Evolutionary conservation across 2,888 invertebrate species (phyloP).

Genomic region (Abrostola tripartita): DNA sequence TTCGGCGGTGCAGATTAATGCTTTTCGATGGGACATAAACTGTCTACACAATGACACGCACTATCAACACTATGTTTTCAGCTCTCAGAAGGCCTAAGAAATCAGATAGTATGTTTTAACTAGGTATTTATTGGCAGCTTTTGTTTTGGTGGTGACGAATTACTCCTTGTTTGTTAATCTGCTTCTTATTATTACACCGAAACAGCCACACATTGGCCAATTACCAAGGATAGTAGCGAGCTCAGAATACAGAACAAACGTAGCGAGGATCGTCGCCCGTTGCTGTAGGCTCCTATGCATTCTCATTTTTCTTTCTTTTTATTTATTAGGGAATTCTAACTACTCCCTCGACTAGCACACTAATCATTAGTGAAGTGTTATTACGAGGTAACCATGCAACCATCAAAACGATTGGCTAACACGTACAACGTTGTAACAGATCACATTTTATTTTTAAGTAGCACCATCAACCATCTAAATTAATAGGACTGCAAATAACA

Average conservation of each 20-base stretch:
- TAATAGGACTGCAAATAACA: neutral
- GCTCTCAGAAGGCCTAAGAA: neutral
- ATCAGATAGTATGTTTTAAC: neutral
- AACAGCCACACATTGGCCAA: no score
- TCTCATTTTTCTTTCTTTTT: no score
- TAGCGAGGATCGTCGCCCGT: no score
- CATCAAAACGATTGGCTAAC: no score
- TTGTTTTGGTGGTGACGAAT: neutral
- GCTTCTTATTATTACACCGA: neutral
- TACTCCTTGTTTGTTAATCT: neutral
- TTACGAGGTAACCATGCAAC: no score
- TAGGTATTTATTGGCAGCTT: neutral
- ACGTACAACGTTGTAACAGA: no score
- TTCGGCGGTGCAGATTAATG: constrained; percentile 1
- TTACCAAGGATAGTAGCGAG: neutral
- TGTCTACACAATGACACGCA: constrained; percentile 12
- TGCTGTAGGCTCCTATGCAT: no score
- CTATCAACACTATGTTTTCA: neutral
- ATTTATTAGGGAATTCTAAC: no score
- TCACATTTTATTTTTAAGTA: no score
- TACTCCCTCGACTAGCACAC: no score
- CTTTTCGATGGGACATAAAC: constrained; percentile 8
- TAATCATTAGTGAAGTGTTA: no score
- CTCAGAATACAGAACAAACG: no score
- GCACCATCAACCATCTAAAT: neutral